Evolutionary conservation across 1,140 invertebrate species (phyloP).

Genomic region (Trialeurodes vaporariorum): DNA sequence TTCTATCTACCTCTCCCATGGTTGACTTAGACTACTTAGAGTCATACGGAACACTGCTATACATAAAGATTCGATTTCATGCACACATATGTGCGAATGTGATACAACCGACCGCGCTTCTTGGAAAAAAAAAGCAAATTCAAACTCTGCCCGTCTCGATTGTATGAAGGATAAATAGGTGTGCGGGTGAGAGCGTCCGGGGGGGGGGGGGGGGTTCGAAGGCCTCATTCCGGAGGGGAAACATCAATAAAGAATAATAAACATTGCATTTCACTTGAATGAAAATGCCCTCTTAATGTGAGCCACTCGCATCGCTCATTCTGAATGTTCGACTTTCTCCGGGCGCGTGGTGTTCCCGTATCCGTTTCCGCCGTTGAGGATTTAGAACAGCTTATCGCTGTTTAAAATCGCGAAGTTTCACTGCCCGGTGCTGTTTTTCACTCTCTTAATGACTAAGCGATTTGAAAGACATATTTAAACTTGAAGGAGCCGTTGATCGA

Average conservation of each 20-base stretch:
- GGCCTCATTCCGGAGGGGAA: not conserved
- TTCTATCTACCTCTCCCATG: not conserved
- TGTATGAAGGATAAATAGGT: not conserved
- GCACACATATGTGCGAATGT: not conserved
- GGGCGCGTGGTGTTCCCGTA: not conserved
- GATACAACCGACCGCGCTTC: no score
- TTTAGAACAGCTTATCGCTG: no score
- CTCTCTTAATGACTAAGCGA: not conserved
- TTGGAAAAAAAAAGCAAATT: no score
- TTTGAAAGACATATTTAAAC: not conserved
- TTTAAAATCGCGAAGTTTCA: no score
- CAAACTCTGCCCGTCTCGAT: not conserved
- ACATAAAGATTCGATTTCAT: not conserved
- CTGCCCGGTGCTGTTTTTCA: not conserved
- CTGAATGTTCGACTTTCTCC: not conserved
- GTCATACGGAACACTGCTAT: not conserved
- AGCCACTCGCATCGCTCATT: not conserved
- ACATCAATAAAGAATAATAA: not conserved
- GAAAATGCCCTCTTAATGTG: not conserved
- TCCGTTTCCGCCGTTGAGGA: not conserved
- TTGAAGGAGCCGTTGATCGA: not conserved
- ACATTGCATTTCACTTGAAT: not conserved
- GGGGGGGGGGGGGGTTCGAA: no score
- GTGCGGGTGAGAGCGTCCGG: not conserved
- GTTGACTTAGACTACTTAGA: not conserved